Evolutionary conservation across 2,797 vertebrate species (phyloP).

Genomic region (Darevskia nairensis): DNA sequence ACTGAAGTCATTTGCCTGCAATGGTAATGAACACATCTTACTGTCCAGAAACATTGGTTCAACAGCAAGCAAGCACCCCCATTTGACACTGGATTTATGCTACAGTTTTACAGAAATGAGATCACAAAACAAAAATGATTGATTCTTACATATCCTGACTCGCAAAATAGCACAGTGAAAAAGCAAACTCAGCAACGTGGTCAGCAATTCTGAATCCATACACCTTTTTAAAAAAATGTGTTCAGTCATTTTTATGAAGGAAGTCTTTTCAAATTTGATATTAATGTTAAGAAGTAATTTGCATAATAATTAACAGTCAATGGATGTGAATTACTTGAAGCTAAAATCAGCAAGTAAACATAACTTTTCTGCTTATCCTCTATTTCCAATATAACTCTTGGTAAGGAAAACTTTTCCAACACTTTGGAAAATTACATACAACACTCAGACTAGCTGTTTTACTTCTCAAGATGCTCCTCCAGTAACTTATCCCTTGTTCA

Average conservation of each 20-base stretch:
- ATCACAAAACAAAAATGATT: not conserved
- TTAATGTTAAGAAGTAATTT: not conserved
- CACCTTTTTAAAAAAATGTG: not conserved
- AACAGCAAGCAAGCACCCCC: not conserved
- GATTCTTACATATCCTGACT: not conserved
- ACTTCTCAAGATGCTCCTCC: not conserved
- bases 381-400: not conserved
- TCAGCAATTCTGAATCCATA: not conserved
- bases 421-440: not conserved
- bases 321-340: not conserved
- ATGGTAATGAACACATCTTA: conserved; percentile 46
- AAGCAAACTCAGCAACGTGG: not conserved
- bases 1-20: conserved; percentile 90
- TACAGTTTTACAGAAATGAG: not conserved
- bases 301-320: not conserved
- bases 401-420: not conserved
- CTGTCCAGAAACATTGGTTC: not conserved
- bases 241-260: not conserved
- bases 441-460: not conserved
- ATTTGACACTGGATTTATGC: not conserved
- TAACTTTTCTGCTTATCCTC: not conserved
- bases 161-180: not conserved
- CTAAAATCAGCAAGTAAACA: not conserved
- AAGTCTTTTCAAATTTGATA: not conserved
- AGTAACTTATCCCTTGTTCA: not conserved